Evolutionary conservation across 2,113 vertebrate genomes (phyloP), one percentile per base, ranked within the genome.

Genomic region (Solea solea): DNA sequence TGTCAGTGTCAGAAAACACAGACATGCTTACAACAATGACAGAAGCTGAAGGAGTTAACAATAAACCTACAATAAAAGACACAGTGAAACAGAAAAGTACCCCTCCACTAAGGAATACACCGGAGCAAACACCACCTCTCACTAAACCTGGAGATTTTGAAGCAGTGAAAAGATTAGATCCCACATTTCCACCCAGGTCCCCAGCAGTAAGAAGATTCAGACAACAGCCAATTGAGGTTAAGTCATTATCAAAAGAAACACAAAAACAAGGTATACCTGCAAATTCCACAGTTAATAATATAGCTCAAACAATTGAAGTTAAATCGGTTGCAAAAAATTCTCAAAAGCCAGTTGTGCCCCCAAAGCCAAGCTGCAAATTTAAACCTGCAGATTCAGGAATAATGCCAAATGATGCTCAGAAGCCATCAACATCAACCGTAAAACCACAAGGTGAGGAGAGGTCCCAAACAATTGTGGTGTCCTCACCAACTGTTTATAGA

Each of bases 301-400:
- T 78, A 54, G 80, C 86, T 61, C 91, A 90, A 86, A 75, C 85
- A 3, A 93, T 94, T 59, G 91, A 94, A 69, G 91, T 94, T 8
- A 92, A 91, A 82, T 94, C 93, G 50, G 87, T 93, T 44, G 89
- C 92, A 44, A 92, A 90, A 81, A 90, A 82, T 51, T 84, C 88
- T 25, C 78, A 89, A 72, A 94, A 93, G 71, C 90, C 92, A 66
- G 77, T 49, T 10, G 91, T 93, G 48, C 88, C 92, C 14, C 90
- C 92, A 42, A 93, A 93, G 80, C 92, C 89, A 10, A 92, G 55
- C 63, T 92, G 85, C 74, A 94, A 92, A 82, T 92, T 92, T 44
- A 92, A 89, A 79, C 88, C 90, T 54, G 69, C 78, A 67, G 89
- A 94, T 85, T 71, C 86, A 55, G 90, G 49, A 57, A 28, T 87